Conservation (phyloP, 2,113 vertebrate genomes). For the Poeciliopsis prolifica region DNA sequence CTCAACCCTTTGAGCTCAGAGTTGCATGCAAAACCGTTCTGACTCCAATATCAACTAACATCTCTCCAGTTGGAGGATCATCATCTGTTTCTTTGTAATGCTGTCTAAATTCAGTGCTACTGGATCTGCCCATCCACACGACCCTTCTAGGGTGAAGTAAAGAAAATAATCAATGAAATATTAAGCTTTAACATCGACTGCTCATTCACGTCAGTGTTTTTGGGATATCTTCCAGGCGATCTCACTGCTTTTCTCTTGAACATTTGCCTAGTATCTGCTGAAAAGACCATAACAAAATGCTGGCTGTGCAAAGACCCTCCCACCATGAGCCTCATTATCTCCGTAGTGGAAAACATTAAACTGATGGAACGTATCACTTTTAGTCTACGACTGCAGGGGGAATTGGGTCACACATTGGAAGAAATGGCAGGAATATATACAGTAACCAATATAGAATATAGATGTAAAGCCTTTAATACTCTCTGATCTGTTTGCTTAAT, state of each 20-base stretch:
- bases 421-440: not conserved
- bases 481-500: not conserved
- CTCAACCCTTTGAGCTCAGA: no score
- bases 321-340: not conserved
- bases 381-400: not conserved
- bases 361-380: not conserved
- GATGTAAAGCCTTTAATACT: not conserved
- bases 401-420: not conserved
- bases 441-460: not conserved
- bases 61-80: not conserved
- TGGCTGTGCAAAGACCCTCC: not conserved
- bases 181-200: not conserved
- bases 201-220: not conserved
- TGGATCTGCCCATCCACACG: no score
- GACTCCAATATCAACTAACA: not conserved
- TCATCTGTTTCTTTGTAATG: not conserved
- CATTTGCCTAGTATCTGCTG: not conserved
- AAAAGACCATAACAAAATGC: not conserved
- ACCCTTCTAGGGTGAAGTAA: not conserved
- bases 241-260: not conserved
- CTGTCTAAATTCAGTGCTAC: not conserved
- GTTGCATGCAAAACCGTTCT: not conserved
- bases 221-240: not conserved
- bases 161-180: not conserved
- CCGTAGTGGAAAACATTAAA: not conserved